Base-by-base conservation (phyloP, 2,888 invertebrate species). In the Cenopis cana region DNA sequence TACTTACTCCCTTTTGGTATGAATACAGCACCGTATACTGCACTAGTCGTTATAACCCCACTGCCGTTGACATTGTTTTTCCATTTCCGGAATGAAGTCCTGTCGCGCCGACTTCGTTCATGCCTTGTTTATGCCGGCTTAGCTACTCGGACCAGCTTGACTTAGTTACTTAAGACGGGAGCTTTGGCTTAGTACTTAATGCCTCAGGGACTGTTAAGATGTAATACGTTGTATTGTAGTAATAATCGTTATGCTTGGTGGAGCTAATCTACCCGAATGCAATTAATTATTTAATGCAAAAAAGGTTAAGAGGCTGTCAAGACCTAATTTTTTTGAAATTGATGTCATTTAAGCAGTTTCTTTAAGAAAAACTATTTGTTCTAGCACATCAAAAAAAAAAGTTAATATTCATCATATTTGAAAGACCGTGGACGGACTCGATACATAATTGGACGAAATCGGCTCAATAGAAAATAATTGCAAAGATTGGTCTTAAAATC, bases 31-130 rank as follows among this genome's bases (percentile, higher is more conserved):
- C 12, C 14, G 41, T 41, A 14, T 14, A n/a, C n/a, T 38, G 38
- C 38, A 38, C 33, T 33, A 33, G 12, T 12, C 49, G n/a, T 52
- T 62, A 52, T 56, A 49, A 36, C 33, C 46, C 11, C 38, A 46
- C 46, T 46, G 20, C 29, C 50, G 66, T 55, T 54, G 67, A 75
- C 76, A 73, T 74, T 74, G 75, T 77, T 78, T 78, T 75, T 74
- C 76, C 76, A 77, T 77, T 78, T 74, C 59, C 72, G 72, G 70
- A 73, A 74, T 75, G 75, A 73, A 74, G 46, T 69, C 59, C 71
- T 69, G 72, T 74, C 65, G 64, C 57, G 69, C 62, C 11, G 52
- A 64, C 20, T 62, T 46, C 6, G 1, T 46, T 46, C n/a, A 38
- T 52, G 52, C 20, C 64, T 18, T 54, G 64, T 64, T 64, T 64